Evolutionary conservation across 1,140 invertebrate species (phyloP).

Genomic region (Amyelois transitella): DNA sequence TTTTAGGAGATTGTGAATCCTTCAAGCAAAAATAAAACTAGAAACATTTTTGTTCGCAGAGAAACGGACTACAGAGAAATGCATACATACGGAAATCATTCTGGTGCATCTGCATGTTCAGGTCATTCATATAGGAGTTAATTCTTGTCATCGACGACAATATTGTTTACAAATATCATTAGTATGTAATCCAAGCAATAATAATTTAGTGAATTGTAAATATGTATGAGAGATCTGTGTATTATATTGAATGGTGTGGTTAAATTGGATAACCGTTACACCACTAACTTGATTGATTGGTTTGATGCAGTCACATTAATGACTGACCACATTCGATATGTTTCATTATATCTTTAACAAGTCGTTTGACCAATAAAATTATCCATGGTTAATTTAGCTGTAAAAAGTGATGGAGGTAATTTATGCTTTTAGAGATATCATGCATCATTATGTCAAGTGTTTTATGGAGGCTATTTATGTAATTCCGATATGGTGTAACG

Average conservation of each 20-base stretch:
- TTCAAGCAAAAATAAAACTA: too few species aligned
- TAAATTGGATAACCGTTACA: constrained; percentile 12
- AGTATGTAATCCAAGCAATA: constrained; percentile 66
- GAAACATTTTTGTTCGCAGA: constrained; percentile 49
- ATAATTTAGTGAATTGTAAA: constrained; percentile 42
- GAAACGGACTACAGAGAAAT: constrained; percentile 59
- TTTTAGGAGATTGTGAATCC: too few species aligned
- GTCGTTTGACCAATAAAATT: not conserved
- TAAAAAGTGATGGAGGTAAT: not conserved
- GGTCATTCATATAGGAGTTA: constrained; percentile 62
- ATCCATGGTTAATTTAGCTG: not conserved
- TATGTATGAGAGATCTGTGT: constrained; percentile 45
- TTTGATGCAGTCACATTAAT: not conserved
- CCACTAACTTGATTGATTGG: constrained; percentile 8
- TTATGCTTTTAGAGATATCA: not conserved
- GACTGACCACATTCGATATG: too few species aligned
- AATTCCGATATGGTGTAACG: constrained; percentile 21
- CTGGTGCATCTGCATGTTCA: constrained; percentile 64
- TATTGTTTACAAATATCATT: constrained; percentile 57
- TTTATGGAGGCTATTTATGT: not conserved
- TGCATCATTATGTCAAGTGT: not conserved
- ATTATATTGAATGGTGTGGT: constrained; percentile 18
- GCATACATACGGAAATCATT: constrained; percentile 53
- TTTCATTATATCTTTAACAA: not conserved
- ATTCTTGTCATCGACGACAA: constrained; percentile 23